Evolutionary conservation across 2,888 invertebrate genomes (phyloP).

Genomic region (Trichogramma evanescens): DNA sequence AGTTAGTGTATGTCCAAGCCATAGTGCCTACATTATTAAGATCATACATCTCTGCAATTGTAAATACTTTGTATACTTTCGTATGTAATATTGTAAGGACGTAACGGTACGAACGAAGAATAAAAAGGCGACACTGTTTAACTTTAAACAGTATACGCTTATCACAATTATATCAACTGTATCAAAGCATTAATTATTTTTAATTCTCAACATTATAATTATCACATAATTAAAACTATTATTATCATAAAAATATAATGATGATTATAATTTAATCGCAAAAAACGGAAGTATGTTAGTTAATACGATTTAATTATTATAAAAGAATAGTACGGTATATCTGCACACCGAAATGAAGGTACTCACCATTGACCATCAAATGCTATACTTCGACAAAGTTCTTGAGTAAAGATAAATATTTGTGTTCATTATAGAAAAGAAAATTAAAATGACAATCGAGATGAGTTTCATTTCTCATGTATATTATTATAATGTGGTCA

Average conservation of each 20-base stretch:
- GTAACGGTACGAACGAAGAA: slow-evolving; percentile 32
- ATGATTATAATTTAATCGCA: slow-evolving; percentile 25
- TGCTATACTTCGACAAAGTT: slow-evolving; percentile 13
- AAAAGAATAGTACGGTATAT: neutral
- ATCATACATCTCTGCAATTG: slow-evolving; percentile 44
- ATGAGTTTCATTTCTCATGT: slow-evolving; percentile 3
- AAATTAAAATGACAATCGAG: slow-evolving; percentile 15
- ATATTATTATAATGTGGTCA: slow-evolving; percentile 11
- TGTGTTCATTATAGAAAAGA: slow-evolving; percentile 18
- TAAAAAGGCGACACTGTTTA: slow-evolving; percentile 29
- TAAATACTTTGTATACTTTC: slow-evolving; percentile 44
- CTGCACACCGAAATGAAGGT: slow-evolving; percentile 17
- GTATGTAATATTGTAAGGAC: slow-evolving; percentile 30
- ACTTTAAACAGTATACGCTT: slow-evolving; percentile 20
- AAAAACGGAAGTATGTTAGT: slow-evolving; percentile 39
- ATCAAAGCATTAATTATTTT: slow-evolving; percentile 43
- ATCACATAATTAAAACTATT: slow-evolving; percentile 21
- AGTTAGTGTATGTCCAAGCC: slow-evolving; percentile 47
- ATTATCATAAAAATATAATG: slow-evolving; percentile 16
- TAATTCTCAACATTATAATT: slow-evolving; percentile 37
- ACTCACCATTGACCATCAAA: slow-evolving; percentile 19
- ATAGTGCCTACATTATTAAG: slow-evolving; percentile 47
- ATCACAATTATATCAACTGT: slow-evolving; percentile 22
- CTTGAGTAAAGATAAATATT: slow-evolving; percentile 12
- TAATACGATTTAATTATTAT: slow-evolving; percentile 35